Evolutionary conservation across 2,113 vertebrate species (phyloP), one percentile per base, ranked within the genome.

Genomic region (Heteronetta atricapilla): DNA sequence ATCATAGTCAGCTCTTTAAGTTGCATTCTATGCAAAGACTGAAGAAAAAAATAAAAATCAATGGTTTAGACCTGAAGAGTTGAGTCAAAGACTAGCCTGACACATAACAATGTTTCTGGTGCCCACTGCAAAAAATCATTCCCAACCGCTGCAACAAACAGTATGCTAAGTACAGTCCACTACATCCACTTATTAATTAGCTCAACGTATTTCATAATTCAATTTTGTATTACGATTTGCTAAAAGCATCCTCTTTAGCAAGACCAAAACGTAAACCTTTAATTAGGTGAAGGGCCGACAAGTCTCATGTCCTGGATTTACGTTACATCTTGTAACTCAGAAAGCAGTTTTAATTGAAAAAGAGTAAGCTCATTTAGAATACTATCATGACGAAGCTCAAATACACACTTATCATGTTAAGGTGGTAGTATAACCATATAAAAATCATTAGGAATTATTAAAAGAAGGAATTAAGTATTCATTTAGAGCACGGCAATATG

Each of bases 251-350:
- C 69, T 94, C 86, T 56, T 55, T 78, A 25, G 58, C 63, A 94
- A 90, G 80, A 91, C 14, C 89, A 78, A 94, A 97, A 95, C 62
- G 29, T 55, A 97, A 97, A 89, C 58, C 59, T 75, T 94, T 88
- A 96, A 97, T 93, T 89, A 97, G 96, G 82, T 79, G 82, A 85
- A 74, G 44, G 80, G 82, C 58, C 96, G 90, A 95, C 88, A 97
- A 93, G 90, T 77, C 58, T 86, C 84, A 73, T 88, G 81, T 60
- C 89, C 85, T 88, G 26, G 85, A 82, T 84, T 95, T 96, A 75
- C 31, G 21, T 82, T 75, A 95, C 75, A 89, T 67, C 46, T 60
- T 85, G 77, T 68, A 48, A 79, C 67, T 93, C 50, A 88, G 42
- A 64, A 94, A 40, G 40, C 40, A 86, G 68, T 80, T 95, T 84